Conservation (phyloP, 2,888 invertebrate species). For the Lomographa bimaculata region DNA sequence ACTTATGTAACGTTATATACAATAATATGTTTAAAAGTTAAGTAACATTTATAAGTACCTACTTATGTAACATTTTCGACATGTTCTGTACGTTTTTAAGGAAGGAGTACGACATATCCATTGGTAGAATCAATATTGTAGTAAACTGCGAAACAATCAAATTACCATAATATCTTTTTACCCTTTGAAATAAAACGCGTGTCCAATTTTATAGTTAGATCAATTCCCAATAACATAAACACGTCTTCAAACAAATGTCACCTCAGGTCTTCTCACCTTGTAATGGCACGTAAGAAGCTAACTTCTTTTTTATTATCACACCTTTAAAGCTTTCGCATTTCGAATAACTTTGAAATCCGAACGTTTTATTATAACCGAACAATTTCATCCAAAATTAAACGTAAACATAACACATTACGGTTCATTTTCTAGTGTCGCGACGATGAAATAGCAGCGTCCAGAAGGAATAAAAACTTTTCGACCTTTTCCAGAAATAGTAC, state of each 20-base stretch:
- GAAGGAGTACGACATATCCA: too few species aligned
- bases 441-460: conserved; percentile 47
- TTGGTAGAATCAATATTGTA: too few species aligned
- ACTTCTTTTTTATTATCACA: conserved; percentile 80
- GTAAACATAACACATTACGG: conserved; percentile 13
- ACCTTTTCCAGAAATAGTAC: too few species aligned
- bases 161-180: too few species aligned
- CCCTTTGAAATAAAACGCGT: too few species aligned
- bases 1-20: too few species aligned
- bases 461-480: conserved; percentile 75
- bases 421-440: conserved; percentile 21
- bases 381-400: conserved; percentile 16
- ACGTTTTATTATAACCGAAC: conserved; percentile 71
- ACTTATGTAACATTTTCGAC: too few species aligned
- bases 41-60: too few species aligned
- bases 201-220: conserved; percentile 4
- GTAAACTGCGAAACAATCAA: too few species aligned
- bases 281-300: conserved; percentile 76
- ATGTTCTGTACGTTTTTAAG: too few species aligned
- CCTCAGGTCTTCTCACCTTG: conserved; percentile 63
- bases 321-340: conserved; percentile 75
- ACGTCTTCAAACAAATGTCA: conserved; percentile 47
- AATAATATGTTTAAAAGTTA: too few species aligned
- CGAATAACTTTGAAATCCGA: conserved; percentile 77
- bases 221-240: conserved; percentile 33